Evolutionary conservation across 2,888 invertebrate genomes (phyloP), one percentile per base, ranked within the genome.

Genomic region (Argynnis bischoffii): DNA sequence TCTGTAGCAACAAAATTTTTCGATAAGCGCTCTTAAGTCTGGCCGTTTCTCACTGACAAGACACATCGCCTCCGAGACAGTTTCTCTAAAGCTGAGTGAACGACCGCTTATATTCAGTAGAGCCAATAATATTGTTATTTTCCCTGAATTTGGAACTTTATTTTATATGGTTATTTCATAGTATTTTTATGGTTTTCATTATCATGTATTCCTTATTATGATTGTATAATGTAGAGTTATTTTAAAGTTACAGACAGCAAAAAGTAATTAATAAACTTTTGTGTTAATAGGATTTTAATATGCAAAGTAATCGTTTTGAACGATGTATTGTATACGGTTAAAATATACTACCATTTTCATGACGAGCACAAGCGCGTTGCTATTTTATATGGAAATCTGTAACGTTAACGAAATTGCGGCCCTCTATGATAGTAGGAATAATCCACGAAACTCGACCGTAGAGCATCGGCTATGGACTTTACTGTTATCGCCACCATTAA

Each of bases 381-480:
- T 76, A 75, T 76, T 76, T 76, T 75, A 71, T 85, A 89, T 86
- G 84, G 76, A 79, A 84, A 88, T 88, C 85, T 84, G 81, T 81
- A 81, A 81, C 85, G 83, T 82, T 82, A 85, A 84, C 85, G 78
- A 87, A 88, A 88, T 89, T 87, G 86, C 82, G 86, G 80, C 78
- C 78, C 82, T 80, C 81, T 86, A 86, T 86, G 85, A 85, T 86
- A 86, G 86, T 83, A 83, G 72, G 69, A 84, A 86, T 87, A 85
- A 88, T 88, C 87, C 84, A 79, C 81, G 83, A 80, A 87, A 84
- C 85, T 86, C 84, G 78, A 77, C 76, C 81, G 86, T 83, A 83
- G 83, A 83, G 89, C 88, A 84, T 88, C 81, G 86, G 87, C 89
- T 85, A 88, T 90, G 89, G 89, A 88, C 88, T 87, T 90, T 90